These are phyloP conservation scores for Seira sanloemensis DNA, from an alignment of 2,888 invertebrate genomes.

Conservation along the genomic window DNA sequence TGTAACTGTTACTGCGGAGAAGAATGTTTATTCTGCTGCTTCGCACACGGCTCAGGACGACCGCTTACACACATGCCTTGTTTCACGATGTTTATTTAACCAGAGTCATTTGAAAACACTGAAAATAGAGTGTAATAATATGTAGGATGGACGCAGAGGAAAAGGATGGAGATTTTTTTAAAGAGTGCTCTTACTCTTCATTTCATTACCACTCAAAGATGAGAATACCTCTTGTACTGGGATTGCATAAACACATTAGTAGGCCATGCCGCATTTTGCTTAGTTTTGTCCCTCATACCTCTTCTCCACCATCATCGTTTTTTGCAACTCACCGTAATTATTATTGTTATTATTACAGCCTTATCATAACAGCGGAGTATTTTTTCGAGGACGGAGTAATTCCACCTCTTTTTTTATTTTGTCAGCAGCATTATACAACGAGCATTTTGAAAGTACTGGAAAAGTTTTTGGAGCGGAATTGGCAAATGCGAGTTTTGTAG, in stretches of 20 bases:
- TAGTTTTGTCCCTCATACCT: too few species aligned
- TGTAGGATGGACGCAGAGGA: neutral
- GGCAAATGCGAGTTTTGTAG: neutral
- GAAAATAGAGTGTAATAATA: neutral
- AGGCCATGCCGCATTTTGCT: neutral
- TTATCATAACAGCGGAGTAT: neutral
- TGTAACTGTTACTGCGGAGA: neutral
- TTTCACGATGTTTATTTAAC: neutral
- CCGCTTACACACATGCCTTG: neutral
- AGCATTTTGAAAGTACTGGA: too few species aligned
- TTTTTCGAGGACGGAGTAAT: neutral
- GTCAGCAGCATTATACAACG: neutral
- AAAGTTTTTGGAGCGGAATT: neutral
- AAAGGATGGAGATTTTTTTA: neutral
- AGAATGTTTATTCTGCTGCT: neutral
- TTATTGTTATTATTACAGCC: neutral
- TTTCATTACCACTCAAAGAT: conserved; percentile 50
- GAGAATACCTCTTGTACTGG: conserved; percentile 31
- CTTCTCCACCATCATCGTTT: neutral
- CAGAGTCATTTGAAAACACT: neutral
- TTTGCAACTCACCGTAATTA: neutral
- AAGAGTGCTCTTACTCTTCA: conserved; percentile 35
- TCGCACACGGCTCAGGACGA: neutral
- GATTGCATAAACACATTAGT: neutral
- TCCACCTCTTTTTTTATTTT: neutral